Evolutionary conservation across 2,113 vertebrate species (phyloP).

Genomic region (Columbina picui): DNA sequence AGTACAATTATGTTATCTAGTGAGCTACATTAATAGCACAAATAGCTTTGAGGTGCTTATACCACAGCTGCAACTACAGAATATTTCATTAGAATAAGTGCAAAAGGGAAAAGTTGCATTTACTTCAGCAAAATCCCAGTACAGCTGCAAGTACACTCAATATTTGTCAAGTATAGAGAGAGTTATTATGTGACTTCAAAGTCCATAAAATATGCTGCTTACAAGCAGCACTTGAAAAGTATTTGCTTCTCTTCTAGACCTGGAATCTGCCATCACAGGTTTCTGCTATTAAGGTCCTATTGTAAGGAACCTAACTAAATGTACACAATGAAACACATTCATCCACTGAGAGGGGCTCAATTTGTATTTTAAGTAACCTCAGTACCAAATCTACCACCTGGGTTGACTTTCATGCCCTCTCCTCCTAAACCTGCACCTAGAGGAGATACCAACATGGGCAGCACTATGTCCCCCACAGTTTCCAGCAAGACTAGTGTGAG

Average conservation of each 20-base stretch:
- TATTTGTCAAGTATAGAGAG: neutral
- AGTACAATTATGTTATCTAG: neutral
- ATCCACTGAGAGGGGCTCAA: neutral
- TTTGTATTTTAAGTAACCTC: neutral
- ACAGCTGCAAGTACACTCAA: neutral
- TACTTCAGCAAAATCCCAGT: neutral
- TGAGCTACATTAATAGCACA: neutral
- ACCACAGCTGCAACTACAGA: neutral
- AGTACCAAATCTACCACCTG: neutral
- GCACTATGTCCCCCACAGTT: neutral
- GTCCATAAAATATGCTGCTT: neutral
- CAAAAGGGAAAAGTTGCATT: neutral
- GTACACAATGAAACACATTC: neutral
- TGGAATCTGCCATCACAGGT: constrained; percentile 4
- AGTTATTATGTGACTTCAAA: constrained; percentile 16
- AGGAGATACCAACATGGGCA: neutral
- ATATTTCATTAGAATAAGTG: neutral
- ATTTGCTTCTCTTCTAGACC: neutral
- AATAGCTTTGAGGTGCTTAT: neutral
- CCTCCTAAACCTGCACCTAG: neutral
- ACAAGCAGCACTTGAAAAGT: neutral
- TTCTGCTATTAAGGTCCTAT: neutral
- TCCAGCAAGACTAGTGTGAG: neutral
- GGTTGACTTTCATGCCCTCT: neutral
- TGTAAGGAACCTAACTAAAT: neutral